A percentile compares a stretch with the other conserved stretches of the same genome.
These are phyloP conservation scores for Drosophila watanabei DNA, from an alignment of 1,140 invertebrate genomes.

Conservation along the genomic window DNA sequence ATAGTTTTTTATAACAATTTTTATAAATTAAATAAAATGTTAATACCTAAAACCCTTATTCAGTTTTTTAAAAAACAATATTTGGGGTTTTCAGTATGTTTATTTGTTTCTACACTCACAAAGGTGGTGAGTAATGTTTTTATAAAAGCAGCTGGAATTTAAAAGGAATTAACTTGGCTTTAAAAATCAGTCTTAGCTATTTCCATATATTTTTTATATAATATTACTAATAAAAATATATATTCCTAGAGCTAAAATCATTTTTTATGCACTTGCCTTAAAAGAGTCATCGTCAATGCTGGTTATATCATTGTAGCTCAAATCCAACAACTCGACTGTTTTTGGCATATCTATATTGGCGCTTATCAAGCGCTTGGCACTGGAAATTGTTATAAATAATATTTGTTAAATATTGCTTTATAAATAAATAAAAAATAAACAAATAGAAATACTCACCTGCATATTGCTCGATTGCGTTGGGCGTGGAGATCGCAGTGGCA, in stretches of 20 bases:
- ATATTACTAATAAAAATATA: not conserved
- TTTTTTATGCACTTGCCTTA: slow-evolving; percentile 49
- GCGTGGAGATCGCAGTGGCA: slow-evolving; percentile 74
- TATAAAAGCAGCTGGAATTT: too few species aligned
- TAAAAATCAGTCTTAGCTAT: not conserved
- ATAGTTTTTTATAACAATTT: too few species aligned
- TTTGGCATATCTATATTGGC: slow-evolving; percentile 74
- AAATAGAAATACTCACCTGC: slow-evolving; percentile 62
- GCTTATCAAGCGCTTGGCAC: slow-evolving; percentile 76
- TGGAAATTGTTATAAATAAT: slow-evolving; percentile 20
- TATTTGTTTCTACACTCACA: not conserved
- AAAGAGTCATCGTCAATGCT: slow-evolving; percentile 75
- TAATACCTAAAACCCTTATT: too few species aligned
- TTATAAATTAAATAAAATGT: not conserved
- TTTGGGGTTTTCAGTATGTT: not conserved
- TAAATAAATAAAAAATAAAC: not conserved
- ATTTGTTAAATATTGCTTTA: not conserved
- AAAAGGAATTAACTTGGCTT: not conserved
- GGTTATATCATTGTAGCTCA: slow-evolving; percentile 84
- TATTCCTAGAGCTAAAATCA: not conserved
- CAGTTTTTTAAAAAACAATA: not conserved
- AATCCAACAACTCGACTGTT: slow-evolving; percentile 77
- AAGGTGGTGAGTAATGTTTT: not conserved
- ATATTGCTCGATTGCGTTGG: slow-evolving; percentile 77
- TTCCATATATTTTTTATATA: not conserved